Percentiles rank a stretch among this genome's conserved stretches.
These are phyloP conservation scores for Schizopygopsis pylzovi DNA, from an alignment of 2,797 vertebrate genomes.

Conservation along the genomic window DNA sequence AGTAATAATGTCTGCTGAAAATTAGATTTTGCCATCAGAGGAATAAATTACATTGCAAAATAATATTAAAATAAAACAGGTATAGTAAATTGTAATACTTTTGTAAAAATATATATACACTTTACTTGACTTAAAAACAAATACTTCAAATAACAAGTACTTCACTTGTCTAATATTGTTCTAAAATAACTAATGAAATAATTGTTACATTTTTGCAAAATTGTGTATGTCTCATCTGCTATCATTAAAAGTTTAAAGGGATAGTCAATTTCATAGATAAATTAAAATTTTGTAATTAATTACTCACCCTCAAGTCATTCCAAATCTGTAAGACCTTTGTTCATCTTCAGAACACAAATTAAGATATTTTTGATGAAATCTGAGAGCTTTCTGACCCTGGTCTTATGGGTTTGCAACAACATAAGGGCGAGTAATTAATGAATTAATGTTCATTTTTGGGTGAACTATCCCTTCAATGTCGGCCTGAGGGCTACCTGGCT, in stretches of 20 bases:
- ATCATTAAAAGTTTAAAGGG: neutral
- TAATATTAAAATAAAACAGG: too few relatives aligned
- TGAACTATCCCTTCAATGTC: neutral
- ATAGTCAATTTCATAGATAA: too few relatives aligned
- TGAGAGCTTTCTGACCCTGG: neutral
- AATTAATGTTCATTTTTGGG: too few relatives aligned
- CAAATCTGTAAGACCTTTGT: neutral
- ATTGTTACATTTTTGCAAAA: neutral
- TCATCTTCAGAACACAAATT: too few relatives aligned
- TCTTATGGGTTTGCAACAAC: neutral
- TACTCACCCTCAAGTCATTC: neutral
- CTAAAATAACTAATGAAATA: too few relatives aligned
- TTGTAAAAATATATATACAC: too few relatives aligned
- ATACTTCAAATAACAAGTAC: too few relatives aligned
- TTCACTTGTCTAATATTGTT: neutral
- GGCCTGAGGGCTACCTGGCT: neutral
- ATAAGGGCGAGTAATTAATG: too few relatives aligned
- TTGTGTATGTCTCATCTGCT: neutral
- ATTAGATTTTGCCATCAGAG: neutral
- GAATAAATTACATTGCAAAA: neutral
- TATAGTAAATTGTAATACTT: neutral
- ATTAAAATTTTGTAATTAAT: too few relatives aligned
- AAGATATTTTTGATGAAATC: neutral
- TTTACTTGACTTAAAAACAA: too few relatives aligned
- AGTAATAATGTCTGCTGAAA: neutral